These are phyloP conservation scores for Cephus spinipes DNA, from an alignment of 2,888 invertebrate genomes.

Conservation along the genomic window DNA sequence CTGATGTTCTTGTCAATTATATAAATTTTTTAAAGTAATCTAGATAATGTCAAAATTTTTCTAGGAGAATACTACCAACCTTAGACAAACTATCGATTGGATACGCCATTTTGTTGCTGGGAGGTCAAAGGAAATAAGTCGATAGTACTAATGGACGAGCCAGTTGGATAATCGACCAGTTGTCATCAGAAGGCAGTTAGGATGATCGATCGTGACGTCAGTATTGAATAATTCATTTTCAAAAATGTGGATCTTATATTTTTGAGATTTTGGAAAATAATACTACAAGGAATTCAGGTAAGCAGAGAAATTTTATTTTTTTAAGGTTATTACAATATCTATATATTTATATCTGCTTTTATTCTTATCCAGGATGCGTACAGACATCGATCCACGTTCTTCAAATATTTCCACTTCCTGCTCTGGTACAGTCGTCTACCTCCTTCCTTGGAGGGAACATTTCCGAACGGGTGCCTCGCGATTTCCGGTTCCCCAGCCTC, in stretches of 20 bases:
- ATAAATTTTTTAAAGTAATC: too few species aligned
- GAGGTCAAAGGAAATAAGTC: background rate
- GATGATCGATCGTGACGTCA: background rate
- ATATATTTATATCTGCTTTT: background rate
- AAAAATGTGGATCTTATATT: background rate
- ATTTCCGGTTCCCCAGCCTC: slow-evolving; percentile 12
- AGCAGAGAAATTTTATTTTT: background rate
- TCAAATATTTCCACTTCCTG: slow-evolving; percentile 36
- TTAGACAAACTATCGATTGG: background rate
- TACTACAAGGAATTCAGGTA: background rate
- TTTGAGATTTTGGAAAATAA: background rate
- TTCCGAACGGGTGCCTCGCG: slow-evolving; percentile 48
- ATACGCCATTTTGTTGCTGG: background rate
- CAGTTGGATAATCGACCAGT: background rate
- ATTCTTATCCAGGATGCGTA: background rate
- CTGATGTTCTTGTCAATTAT: background rate
- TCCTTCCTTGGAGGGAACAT: slow-evolving; percentile 21
- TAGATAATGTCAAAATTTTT: background rate
- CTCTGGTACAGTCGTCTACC: slow-evolving; percentile 14
- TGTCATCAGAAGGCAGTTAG: background rate
- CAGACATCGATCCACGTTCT: slow-evolving; percentile 38
- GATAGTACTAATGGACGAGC: background rate
- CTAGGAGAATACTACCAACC: background rate
- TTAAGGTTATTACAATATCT: background rate
- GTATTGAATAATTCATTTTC: background rate